Evolutionary conservation across 1,140 invertebrate species (phyloP), one percentile per base, ranked within the genome.

Genomic region (Sinella curviseta): DNA sequence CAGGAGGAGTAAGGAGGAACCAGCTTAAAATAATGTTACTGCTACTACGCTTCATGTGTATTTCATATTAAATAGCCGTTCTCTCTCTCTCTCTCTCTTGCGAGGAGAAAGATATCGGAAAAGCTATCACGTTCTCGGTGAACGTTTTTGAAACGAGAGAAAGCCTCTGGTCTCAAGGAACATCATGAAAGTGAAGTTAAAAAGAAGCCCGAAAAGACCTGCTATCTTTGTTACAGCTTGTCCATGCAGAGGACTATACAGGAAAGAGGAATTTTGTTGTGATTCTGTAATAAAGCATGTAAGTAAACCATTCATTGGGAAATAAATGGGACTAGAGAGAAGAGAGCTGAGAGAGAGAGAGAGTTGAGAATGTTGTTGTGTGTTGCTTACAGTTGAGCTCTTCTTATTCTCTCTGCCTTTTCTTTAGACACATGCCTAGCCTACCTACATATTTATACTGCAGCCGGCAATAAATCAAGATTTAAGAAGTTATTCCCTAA

Each of bases 401-500:
- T 70, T 70, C 3, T 4, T 70, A 33, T 70, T 70, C 8, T 24
- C 31, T 70, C n/a, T n/a, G n/a, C n/a, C n/a, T n/a, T n/a, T n/a
- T n/a, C n/a, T n/a, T n/a, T n/a, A n/a, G n/a, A n/a, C n/a, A n/a
- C n/a, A n/a, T n/a, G n/a, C n/a, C n/a, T n/a, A n/a, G n/a, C n/a
- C n/a, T n/a, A n/a, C n/a, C n/a, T n/a, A n/a, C n/a, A n/a, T n/a
- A n/a, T n/a, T n/a, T n/a, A n/a, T n/a, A n/a, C n/a, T n/a, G n/a
- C 26, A 80, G 35, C 39, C 70, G 74, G 36, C 67, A 55, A 82
- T 82, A 82, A 82, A 82, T 82, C 82, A 82, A 80, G 78, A 79
- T 80, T 82, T 80, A 79, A 78, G 67, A 82, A 78, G 77, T 80
- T 79, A 80, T 79, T 82, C 77, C 77, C 77, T 80, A 80, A 82